phyloP scores from a whole-genome alignment of 2,888 invertebrate genomes.

The Ectobius pallidus region DNA sequence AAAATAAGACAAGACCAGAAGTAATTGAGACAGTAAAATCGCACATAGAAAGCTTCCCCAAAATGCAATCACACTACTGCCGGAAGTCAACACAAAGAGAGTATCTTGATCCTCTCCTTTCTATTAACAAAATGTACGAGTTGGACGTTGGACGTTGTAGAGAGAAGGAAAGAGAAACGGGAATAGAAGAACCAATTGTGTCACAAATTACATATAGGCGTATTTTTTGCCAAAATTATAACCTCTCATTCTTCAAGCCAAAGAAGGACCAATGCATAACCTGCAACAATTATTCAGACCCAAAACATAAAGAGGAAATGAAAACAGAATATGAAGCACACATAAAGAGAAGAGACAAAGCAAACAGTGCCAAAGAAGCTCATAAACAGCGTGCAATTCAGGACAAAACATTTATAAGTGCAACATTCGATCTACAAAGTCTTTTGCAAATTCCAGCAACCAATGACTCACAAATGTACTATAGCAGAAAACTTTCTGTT shows the following conservation, averaged over 20 bases:
- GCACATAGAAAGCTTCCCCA: slow-evolving; percentile 7
- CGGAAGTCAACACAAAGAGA: not conserved
- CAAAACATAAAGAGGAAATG: not conserved
- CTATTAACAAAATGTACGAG: not conserved
- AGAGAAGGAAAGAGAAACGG: not conserved
- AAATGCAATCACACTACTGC: not conserved
- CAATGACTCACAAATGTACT: not conserved
- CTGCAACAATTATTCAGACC: not conserved
- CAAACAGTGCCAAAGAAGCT: not conserved
- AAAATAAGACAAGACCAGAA: slow-evolving; percentile 8
- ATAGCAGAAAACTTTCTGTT: slow-evolving; percentile 5
- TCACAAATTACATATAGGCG: not conserved
- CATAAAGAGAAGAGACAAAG: not conserved
- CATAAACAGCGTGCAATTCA: not conserved
- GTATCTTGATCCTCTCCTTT: not conserved
- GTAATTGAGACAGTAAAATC: slow-evolving; percentile 5
- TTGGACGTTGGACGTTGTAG: no score
- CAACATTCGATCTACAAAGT: slow-evolving; percentile 11
- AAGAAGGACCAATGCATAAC: slow-evolving; percentile 7
- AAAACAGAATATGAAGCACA: slow-evolving; percentile 8
- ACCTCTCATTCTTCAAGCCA: not conserved
- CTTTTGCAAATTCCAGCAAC: slow-evolving; percentile 7
- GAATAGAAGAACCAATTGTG: not conserved
- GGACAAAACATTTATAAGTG: not conserved
- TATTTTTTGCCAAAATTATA: not conserved